Evolutionary conservation across 2,888 invertebrate species (phyloP), one percentile per base, ranked within the genome.

Genomic region (Apamea anceps): DNA sequence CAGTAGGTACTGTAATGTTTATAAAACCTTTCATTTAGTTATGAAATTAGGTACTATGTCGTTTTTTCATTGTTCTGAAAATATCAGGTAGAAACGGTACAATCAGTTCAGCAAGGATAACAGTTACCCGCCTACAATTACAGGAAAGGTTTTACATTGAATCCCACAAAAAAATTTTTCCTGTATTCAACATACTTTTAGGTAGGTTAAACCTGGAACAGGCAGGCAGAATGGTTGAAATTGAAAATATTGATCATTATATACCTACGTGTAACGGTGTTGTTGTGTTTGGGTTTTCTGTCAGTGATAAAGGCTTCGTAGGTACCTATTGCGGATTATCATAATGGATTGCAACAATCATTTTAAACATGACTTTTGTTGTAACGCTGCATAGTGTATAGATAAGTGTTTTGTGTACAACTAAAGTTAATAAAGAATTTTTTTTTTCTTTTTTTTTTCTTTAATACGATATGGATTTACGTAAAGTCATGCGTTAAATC

Each of bases 301-400:
- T 37, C 72, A 63, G 60, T 79, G 85, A 72, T 82, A 82, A 77
- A 71, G 45, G 65, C 25, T 71, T 66, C 28, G 37, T 80, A 57
- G 48, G 32, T 66, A 51, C 28, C 70, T 57, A 37, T 45, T 42
- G 21, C 1, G 70, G 66, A 85, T 83, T 72, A 65, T 73, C 48
- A 60, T 60, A 73, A 48, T 5, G 48, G 66, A 79, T 85, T 74
- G 42, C 51, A 66, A 66, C 60, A 57, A 28, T 8, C 45, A 51
- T 60, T 82, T 72, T 45, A 65, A 42, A 85, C 25, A 51, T 72
- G 60, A 7, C 7, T 54, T 57, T 32, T 32, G 32, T 32, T 32
- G 32, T 32, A 32, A 32, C 32, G 32, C 32, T 32, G 32, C 32
- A 32, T 32, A 32, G 32, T 32, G 32, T 32, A 32, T 2, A 32